These are phyloP conservation scores for Malaclemys terrapin DNA, from an alignment of 2,113 vertebrate species.

Conservation along the genomic window DNA sequence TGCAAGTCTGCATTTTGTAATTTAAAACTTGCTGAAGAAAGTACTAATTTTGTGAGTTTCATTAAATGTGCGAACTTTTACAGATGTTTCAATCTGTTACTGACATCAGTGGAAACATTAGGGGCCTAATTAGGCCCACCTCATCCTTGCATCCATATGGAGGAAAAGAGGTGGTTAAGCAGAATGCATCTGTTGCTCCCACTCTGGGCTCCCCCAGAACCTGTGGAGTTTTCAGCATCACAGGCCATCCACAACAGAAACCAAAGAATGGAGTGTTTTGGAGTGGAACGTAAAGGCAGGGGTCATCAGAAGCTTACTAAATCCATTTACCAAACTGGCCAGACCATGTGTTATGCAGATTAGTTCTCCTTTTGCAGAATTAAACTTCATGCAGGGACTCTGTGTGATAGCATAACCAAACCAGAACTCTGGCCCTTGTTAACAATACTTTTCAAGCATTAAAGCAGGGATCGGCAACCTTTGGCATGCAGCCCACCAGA, in stretches of 20 bases:
- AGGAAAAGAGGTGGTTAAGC: neutral
- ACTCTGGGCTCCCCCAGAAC: neutral
- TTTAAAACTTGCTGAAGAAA: neutral
- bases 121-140: neutral
- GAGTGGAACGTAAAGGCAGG: neutral
- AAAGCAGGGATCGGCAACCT: neutral
- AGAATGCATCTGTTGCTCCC: neutral
- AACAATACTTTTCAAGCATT: neutral
- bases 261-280: neutral
- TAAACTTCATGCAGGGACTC: neutral
- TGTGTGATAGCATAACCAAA: neutral
- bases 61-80: neutral
- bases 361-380: neutral
- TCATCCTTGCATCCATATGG: neutral
- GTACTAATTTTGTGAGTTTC: neutral
- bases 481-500: too few relatives aligned
- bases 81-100: neutral
- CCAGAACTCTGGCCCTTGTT: neutral
- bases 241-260: neutral
- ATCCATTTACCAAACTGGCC: neutral
- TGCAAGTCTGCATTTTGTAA: neutral
- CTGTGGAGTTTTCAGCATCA: too few relatives aligned
- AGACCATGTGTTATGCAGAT: neutral
- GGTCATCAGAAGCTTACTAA: neutral
- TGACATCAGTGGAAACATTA: neutral